phyloP scores from a whole-genome alignment of 2,113 vertebrate species.

The Pseudorhombus dupliciocellatus region DNA sequence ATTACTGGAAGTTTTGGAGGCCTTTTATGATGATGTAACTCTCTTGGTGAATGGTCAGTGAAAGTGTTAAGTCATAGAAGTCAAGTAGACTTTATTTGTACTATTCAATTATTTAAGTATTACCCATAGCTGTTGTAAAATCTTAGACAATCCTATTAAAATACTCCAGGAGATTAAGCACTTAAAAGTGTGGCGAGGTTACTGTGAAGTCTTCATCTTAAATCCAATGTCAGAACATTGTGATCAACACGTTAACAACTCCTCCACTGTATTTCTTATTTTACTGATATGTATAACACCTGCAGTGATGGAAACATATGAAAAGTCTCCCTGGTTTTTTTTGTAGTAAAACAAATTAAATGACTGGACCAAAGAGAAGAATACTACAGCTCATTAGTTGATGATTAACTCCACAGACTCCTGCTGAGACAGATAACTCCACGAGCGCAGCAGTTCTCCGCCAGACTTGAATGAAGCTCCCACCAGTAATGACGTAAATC shows the following conservation, averaged over 20 bases:
- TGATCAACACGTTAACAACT: too few species aligned
- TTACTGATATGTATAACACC: too few species aligned
- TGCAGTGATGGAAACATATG: too few species aligned
- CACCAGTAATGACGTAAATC: constrained; percentile 16
- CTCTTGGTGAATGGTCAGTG: neutral
- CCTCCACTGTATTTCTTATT: neutral
- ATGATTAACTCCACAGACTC: neutral
- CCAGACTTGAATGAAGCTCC: neutral
- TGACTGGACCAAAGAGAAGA: too few species aligned
- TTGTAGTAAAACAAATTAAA: too few species aligned
- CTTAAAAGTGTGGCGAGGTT: neutral
- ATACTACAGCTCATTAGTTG: too few species aligned
- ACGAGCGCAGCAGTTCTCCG: neutral
- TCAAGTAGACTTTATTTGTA: neutral
- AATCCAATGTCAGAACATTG: too few species aligned
- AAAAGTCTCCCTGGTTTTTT: too few species aligned
- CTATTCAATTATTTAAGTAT: neutral
- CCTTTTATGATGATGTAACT: neutral
- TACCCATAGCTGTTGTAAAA: neutral
- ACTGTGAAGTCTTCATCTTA: neutral
- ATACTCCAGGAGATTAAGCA: neutral
- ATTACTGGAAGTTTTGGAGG: neutral
- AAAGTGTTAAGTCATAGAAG: neutral
- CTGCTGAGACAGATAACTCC: neutral
- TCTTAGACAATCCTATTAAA: neutral